Evolutionary conservation across 2,113 vertebrate species (phyloP), one percentile per base, ranked within the genome.

Genomic region (human): DNA sequence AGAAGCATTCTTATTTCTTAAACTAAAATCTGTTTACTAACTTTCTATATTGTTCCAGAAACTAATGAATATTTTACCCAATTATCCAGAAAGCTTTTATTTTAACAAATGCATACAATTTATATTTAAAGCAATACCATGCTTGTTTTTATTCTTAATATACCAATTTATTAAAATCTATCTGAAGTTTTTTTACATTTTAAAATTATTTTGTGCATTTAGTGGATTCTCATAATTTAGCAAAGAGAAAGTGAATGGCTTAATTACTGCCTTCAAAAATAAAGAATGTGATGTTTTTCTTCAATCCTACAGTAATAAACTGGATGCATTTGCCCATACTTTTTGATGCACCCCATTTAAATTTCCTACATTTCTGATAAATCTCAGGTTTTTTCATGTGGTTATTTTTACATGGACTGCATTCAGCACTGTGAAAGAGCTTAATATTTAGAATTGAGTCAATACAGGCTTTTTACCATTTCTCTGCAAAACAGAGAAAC

Each of bases 1-100:
- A 72, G 70, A 73, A 83, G 16, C 30, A 84, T 90, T 94, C 80
- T 79, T 61, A 66, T 68, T 93, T 92, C 35, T 92, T 83, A 18
- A 96, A 92, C 40, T 43, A 83, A 83, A 95, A 93, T 64, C 20
- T 91, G 81, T 61, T 96, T 61, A 64, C 68, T 95, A 86, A 95
- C 61, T 96, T 93, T 84, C 18, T 55, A 86, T 17, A 72, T 70
- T 87, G 55, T 59, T 32, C 7, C 25, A 84, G 52, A 88, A 95
- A 87, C 23, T 38, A 96, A 75, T 80, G 76, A 82, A 43, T 93
- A 88, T 76, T 90, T 96, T 85, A 84, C 7, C 55, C 25, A 82
- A 59, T 80, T 66, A 83, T 75, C 45, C 50, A 89, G n/a, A 86
- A 94, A 32, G 5, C 20, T 96, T 89, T 92, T 84, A 32, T 59